phyloP scores from a whole-genome alignment of 2,113 vertebrate species.

The Muntiacus muntjak region DNA sequence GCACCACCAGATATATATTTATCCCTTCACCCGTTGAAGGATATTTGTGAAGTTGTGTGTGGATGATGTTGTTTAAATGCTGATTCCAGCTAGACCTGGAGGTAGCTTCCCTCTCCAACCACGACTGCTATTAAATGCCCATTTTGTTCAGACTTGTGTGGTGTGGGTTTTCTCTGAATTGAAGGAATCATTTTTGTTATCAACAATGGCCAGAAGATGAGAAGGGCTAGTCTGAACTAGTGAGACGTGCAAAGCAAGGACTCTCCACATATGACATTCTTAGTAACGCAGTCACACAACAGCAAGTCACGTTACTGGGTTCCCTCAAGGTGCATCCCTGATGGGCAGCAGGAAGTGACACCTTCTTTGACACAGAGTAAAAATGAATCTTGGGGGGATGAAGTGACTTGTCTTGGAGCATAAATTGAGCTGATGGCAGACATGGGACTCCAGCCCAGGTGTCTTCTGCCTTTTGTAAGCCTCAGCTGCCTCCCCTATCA shows the following conservation, averaged over 20 bases:
- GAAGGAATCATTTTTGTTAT: not conserved
- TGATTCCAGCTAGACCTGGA: not conserved
- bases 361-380: not conserved
- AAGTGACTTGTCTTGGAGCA: not conserved
- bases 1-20: accelerated
- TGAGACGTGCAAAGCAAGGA: accelerated
- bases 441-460: not conserved
- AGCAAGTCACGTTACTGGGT: no score
- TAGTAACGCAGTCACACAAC: accelerated
- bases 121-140: accelerated
- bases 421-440: not conserved
- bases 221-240: not conserved
- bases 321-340: not conserved
- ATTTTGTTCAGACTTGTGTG: accelerated
- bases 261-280: accelerated
- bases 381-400: not conserved
- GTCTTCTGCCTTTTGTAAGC: not conserved
- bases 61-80: accelerated
- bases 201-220: not conserved
- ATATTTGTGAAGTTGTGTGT: accelerated
- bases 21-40: accelerated
- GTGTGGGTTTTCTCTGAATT: not conserved
- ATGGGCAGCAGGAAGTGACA: not conserved
- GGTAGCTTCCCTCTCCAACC: not conserved
- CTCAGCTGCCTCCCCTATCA: not conserved